Base-by-base conservation (phyloP, 2,888 invertebrate species). In the Marasmarcha lunaedactyla region DNA sequence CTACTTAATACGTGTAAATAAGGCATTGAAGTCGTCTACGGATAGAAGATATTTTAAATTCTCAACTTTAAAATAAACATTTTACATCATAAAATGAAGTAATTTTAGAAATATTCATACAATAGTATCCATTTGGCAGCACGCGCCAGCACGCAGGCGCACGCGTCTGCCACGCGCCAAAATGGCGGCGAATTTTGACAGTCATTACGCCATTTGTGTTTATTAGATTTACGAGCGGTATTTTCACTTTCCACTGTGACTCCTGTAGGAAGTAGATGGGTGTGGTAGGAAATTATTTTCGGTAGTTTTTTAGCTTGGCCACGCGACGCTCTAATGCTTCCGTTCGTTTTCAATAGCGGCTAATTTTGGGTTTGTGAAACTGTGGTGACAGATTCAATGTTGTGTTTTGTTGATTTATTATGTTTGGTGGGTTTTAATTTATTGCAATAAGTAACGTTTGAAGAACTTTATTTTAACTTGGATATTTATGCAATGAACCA, bases 121-220 rank as follows among this genome's bases (percentile, higher is more conserved):
- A 30, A 30, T 30, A 30, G 30, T 11, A 11, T 30, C 11, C 11
- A 30, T 30, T 30, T n/a, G 30, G 9, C 4, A 15, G 48, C 59
- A 52, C 57, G 54, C 49, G 44, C 44, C 38, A n/a, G 48, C 46
- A 46, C 50, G 42, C 57, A 42, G 49, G 51, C 51, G 42, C 73
- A 68, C 77, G 71, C 73, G 72, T 54, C 68, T 61, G 57, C 56
- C 46, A 48, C 51, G 58, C 55, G 59, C 54, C 43, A 20, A 20
- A 7, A 20, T 20, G 20, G 20, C 35, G 41, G 15, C 39, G 50
- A 37, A 51, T 46, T 49, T 50, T 63, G 63, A 54, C 62, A 57
- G 55, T 54, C 62, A 60, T 60, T 59, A 60, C 45, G 44, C 63
- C 73, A 69, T 72, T 63, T 61, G 61, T 63, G 60, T 57, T 59